Percentiles rank a stretch among this genome's conserved stretches.
Conservation (phyloP, 2,888 invertebrate species). For the Kuschelorhynchus macadamiae region DNA sequence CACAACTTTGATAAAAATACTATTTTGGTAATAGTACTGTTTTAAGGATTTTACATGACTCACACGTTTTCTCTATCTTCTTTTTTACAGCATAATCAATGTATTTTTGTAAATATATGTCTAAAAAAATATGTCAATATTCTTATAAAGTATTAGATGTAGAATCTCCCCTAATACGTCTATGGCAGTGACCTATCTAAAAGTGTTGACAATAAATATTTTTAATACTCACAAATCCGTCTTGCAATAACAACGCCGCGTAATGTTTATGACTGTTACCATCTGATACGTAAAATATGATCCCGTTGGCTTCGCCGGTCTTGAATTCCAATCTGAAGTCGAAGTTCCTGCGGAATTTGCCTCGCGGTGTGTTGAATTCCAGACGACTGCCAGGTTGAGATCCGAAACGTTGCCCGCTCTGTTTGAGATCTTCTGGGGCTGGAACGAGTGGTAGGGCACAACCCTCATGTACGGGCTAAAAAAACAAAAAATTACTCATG, state of each 20-base stretch:
- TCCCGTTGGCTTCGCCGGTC: constrained; percentile 81
- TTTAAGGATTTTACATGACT: no score
- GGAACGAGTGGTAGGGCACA: constrained; percentile 73
- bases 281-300: constrained; percentile 86
- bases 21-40: no score
- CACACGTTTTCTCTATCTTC: no score
- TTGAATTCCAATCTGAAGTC: constrained; percentile 86
- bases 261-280: constrained; percentile 71
- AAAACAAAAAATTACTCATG: not conserved
- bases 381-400: constrained; percentile 79
- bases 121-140: no score
- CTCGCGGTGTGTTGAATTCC: constrained; percentile 75
- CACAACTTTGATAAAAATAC: no score
- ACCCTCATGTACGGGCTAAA: constrained; percentile 57
- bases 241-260: constrained; percentile 81
- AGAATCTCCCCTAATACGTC: no score
- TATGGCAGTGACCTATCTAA: no score
- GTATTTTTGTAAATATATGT: no score
- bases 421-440: constrained; percentile 64
- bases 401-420: constrained; percentile 67
- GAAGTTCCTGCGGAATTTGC: constrained; percentile 76
- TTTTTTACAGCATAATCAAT: no score
- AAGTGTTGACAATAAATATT: no score
- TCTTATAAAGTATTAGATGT: no score
- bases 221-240: constrained; percentile 75